Percentiles rank a stretch among this genome's conserved stretches.
Conservation (phyloP, 2,888 invertebrate species). For the Microplitis deprimator region DNA sequence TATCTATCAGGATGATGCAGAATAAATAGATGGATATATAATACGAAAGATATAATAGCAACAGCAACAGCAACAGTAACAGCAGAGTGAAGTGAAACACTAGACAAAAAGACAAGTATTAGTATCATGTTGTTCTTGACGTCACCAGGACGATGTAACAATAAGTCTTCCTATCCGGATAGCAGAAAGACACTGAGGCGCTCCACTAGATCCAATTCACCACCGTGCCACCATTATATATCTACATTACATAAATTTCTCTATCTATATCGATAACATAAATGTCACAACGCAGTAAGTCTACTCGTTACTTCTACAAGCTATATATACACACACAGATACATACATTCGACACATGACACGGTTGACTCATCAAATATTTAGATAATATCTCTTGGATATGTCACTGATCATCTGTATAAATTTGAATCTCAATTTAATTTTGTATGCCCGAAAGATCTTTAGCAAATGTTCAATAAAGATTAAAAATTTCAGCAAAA, state of each 20-base stretch:
- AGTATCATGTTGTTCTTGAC: conserved; percentile 12
- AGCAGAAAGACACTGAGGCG: neutral
- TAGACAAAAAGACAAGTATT: neutral
- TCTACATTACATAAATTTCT: neutral
- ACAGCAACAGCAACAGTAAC: neutral
- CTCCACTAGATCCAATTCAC: neutral
- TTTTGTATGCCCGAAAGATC: no score
- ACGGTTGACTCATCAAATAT: neutral
- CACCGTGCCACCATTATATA: neutral
- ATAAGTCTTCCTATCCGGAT: conserved; percentile 7
- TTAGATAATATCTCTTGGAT: conserved; percentile 5
- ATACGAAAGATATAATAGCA: neutral
- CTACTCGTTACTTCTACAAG: neutral
- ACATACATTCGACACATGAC: neutral
- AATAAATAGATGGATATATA: neutral
- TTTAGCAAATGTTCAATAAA: no score
- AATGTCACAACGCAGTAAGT: neutral
- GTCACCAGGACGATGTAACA: conserved; percentile 5
- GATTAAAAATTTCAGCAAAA: no score
- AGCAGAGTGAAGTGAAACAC: neutral
- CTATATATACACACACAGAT: neutral
- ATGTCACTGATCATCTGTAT: neutral
- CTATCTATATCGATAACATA: neutral
- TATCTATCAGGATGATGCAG: no score
- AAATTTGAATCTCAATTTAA: conserved; percentile 4